Evolutionary conservation across 37 sponge, comb jelly and placozoan genomes (phyloP).

Genomic region (Ianthella basta): DNA sequence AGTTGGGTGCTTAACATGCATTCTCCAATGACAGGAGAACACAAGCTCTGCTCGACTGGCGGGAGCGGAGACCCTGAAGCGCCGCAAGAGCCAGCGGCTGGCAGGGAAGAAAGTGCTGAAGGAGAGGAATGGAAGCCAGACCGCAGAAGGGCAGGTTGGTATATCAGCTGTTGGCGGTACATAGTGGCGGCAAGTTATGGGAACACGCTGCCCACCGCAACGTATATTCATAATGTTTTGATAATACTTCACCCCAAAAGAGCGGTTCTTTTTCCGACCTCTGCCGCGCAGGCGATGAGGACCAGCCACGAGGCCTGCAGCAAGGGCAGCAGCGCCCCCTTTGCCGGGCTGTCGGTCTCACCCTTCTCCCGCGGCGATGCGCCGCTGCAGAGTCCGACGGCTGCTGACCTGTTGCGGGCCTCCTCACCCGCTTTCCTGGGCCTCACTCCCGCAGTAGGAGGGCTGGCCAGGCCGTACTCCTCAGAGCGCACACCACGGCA

Average conservation of each 20-base stretch:
- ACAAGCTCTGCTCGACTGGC: background rate
- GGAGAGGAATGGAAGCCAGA: constrained; percentile 1
- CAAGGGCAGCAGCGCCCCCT: background rate
- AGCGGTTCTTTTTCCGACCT: background rate
- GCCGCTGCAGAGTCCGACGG: too few species aligned
- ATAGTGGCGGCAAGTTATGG: constrained; percentile 10
- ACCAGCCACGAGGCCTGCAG: background rate
- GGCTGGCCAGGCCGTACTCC: background rate
- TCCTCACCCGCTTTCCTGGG: too few species aligned
- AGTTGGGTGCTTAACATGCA: too few species aligned
- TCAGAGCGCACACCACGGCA: constrained; percentile 14
- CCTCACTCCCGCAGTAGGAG: too few species aligned
- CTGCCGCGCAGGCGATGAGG: constrained; percentile 9
- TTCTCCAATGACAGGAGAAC: constrained; percentile 5
- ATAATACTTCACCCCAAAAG: constrained; percentile 14
- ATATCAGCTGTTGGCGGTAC: background rate
- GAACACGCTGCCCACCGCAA: background rate
- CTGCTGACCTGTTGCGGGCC: too few species aligned
- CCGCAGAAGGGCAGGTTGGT: background rate
- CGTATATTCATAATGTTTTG: constrained; percentile 13
- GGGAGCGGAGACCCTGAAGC: background rate
- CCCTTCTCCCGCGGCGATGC: background rate
- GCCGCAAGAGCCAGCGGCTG: background rate
- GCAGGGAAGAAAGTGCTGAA: constrained; percentile 1
- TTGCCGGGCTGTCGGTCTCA: background rate